Base-by-base conservation (phyloP, 1,140 invertebrate species). In the Alviniconcha marisindica region DNA sequence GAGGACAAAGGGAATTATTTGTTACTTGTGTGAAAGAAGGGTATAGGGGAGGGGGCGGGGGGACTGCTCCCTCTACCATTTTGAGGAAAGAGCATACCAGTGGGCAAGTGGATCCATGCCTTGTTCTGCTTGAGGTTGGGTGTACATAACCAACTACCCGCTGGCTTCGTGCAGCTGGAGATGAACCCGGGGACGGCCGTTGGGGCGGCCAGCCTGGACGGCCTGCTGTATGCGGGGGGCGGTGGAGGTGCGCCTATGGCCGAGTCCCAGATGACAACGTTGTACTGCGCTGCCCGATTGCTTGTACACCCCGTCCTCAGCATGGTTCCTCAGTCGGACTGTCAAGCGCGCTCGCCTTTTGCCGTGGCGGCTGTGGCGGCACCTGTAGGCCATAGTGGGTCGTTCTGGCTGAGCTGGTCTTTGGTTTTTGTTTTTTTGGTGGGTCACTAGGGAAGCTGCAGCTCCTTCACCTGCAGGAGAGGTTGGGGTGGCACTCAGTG, bases 361-460 rank as follows among this genome's bases (percentile, higher is more conserved):
- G 97, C 97, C 21, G 93, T 97, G 63, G 97, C 96, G 90, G 96
- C 96, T 31, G 95, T 97, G 90, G 96, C 97, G 83, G 96, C 96
- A 71, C 89, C 93, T 99, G 66, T 98, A 97, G 92, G 97, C 97
- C 4, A 96, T 98, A 94, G 96, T 96, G 92, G 88, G 87, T 84
- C 7, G 63, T 40, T 66, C 63, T n/a, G 18, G 5, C 7, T 48
- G 18, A 48, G 5, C 44, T 10, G 44, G 44, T 63, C 4, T 10
- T 7, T 10, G 40, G 12, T 33, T 71, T 71, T 33, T 71, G 28
- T 71, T 31, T 71, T 15, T 14, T 71, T 71, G 36, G 7, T 71
- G 44, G n/a, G n/a, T n/a, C n/a, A n/a, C n/a, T n/a, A n/a, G n/a
- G n/a, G n/a, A n/a, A n/a, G n/a, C n/a, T n/a, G n/a, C n/a, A n/a